phyloP scores from a whole-genome alignment of 2,797 vertebrate genomes.

The Siniperca undulata region DNA sequence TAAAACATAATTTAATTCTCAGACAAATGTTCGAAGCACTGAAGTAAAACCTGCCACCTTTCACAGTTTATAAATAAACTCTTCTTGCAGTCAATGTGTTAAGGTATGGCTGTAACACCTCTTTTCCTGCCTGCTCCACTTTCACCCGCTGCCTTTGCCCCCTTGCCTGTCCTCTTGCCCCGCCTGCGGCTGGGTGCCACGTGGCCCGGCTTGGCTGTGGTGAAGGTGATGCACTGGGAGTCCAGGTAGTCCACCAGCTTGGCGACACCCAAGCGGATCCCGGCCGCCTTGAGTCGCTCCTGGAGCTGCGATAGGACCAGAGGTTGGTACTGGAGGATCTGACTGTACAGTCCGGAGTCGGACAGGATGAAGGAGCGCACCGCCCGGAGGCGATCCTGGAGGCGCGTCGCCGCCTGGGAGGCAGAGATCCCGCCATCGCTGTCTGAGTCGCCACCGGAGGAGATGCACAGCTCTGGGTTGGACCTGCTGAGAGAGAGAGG shows the following conservation, averaged over 20 bases:
- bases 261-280: conserved; percentile 87
- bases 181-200: conserved; percentile 49
- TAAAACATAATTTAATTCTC: conserved; percentile 14
- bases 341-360: conserved; percentile 83
- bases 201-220: conserved; percentile 87
- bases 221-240: conserved; percentile 94
- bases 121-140: conserved; percentile 32
- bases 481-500: conserved; percentile 70
- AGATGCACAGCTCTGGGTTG: conserved; percentile 82
- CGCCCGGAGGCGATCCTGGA: conserved; percentile 83
- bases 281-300: conserved; percentile 86
- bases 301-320: conserved; percentile 90
- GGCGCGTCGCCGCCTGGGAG: conserved; percentile 85
- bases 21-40: not conserved
- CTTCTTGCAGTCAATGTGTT: conserved; percentile 13
- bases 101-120: not conserved
- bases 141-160: conserved; percentile 15
- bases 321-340: conserved; percentile 92
- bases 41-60: not conserved
- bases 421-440: conserved; percentile 82
- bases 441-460: conserved; percentile 82
- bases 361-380: conserved; percentile 89
- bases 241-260: conserved; percentile 94
- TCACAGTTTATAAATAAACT: not conserved
- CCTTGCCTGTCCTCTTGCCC: conserved; percentile 54